phyloP scores from a whole-genome alignment of 2,113 vertebrate genomes.

The Rhinolophus sinicus region DNA sequence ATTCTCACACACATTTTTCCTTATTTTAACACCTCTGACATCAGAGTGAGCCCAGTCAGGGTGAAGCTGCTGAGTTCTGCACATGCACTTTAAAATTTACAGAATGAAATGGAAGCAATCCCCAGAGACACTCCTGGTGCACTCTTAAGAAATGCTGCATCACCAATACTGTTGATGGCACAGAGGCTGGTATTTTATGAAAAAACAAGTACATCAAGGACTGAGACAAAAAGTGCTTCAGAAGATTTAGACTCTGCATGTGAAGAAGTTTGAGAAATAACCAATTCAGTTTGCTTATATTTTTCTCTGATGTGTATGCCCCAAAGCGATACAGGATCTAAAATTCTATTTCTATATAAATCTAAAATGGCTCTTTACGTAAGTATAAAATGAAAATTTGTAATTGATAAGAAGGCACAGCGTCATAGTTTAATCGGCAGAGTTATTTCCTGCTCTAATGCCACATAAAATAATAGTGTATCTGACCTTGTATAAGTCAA shows the following conservation, averaged over 20 bases:
- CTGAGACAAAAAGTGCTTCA: not conserved
- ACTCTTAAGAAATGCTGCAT: not conserved
- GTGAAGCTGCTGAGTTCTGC: not conserved
- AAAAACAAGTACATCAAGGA: not conserved
- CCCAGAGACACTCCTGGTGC: not conserved
- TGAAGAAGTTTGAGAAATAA: conserved; percentile 32
- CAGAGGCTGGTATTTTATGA: not conserved
- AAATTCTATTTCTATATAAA: conserved; percentile 6
- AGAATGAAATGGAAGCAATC: conserved; percentile 5
- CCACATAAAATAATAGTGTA: not conserved
- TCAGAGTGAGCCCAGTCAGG: not conserved
- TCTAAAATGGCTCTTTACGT: not conserved
- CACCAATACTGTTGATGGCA: not conserved
- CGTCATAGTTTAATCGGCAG: not conserved
- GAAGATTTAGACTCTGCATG: not conserved
- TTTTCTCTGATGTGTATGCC: not conserved
- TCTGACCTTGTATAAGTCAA: not conserved
- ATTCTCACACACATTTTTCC: not conserved
- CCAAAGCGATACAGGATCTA: not conserved
- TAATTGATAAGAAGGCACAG: not conserved
- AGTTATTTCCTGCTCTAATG: not conserved
- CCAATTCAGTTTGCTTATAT: not conserved
- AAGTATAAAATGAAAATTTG: conserved; percentile 15
- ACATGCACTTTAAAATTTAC: not conserved
- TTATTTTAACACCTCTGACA: conserved; percentile 26